A percentile compares a stretch with the other conserved stretches of the same genome.
phyloP scores from a whole-genome alignment of 2,113 vertebrate genomes.

The Microcebus jonahi region DNA sequence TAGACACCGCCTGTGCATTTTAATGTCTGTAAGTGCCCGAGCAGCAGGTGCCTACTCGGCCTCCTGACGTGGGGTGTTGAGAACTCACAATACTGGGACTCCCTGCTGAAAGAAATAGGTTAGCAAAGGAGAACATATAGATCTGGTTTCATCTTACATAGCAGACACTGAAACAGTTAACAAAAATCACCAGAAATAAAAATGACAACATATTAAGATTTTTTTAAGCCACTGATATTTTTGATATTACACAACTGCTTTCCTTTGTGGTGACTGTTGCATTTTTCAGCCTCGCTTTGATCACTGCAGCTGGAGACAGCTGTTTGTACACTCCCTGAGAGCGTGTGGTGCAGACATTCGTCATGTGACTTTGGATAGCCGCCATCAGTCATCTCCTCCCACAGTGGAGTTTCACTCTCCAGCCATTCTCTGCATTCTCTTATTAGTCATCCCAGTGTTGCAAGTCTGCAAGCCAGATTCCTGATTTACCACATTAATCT shows the following conservation, averaged over 20 bases:
- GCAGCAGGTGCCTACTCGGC: too few species aligned
- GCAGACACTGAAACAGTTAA: background rate
- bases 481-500: constrained; percentile 54
- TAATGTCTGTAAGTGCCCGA: background rate
- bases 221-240: background rate
- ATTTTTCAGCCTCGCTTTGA: constrained; percentile 68
- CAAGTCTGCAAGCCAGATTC: background rate
- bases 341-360: background rate
- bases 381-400: background rate
- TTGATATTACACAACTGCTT: constrained; percentile 12
- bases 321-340: constrained; percentile 57
- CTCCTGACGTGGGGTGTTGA: background rate
- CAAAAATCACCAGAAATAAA: background rate
- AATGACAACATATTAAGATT: background rate
- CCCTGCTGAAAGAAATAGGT: background rate
- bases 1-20: background rate
- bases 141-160: background rate
- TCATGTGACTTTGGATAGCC: constrained; percentile 48
- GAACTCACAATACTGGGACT: background rate
- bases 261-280: constrained; percentile 52
- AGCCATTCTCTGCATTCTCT: background rate
- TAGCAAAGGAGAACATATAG: background rate
- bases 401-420: background rate
- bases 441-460: background rate
- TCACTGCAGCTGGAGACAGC: constrained; percentile 64